Percentiles rank a stretch among this genome's conserved stretches.
These are phyloP conservation scores for Amphiprion percula DNA, from an alignment of 2,113 vertebrate species.

Conservation along the genomic window DNA sequence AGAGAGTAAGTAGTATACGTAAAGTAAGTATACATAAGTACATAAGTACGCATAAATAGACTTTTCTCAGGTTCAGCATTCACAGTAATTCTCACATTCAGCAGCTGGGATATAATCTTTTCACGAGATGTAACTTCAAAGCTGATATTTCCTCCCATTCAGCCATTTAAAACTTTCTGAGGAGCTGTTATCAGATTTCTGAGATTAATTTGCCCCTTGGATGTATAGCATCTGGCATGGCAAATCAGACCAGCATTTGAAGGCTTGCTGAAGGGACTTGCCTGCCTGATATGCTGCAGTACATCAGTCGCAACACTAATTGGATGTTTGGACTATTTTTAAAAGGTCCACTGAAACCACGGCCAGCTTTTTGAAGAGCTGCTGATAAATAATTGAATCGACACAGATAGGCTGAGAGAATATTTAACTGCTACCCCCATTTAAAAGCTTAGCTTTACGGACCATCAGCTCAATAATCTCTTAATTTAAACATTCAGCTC, in stretches of 20 bases:
- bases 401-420: slow-evolving; percentile 70
- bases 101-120: slow-evolving; percentile 27
- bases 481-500: slow-evolving; percentile 72
- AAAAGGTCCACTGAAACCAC: slow-evolving; percentile 55
- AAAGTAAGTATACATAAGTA: too few species aligned
- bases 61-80: slow-evolving; percentile 11
- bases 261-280: slow-evolving; percentile 58
- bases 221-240: slow-evolving; percentile 45
- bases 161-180: slow-evolving; percentile 46
- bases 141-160: slow-evolving; percentile 38
- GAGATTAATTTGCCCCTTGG: slow-evolving; percentile 61
- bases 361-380: slow-evolving; percentile 51
- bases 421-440: slow-evolving; percentile 72
- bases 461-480: slow-evolving; percentile 72
- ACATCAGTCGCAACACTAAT: slow-evolving; percentile 58
- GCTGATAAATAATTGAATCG: slow-evolving; percentile 75
- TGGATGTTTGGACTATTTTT: slow-evolving; percentile 74
- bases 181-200: slow-evolving; percentile 61
- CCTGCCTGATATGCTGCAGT: slow-evolving; percentile 49
- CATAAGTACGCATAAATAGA: too few species aligned
- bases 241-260: slow-evolving; percentile 63
- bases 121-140: slow-evolving; percentile 30
- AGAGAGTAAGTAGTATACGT: too few species aligned
- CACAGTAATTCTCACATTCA: slow-evolving; percentile 22
- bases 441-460: slow-evolving; percentile 68